Conservation (phyloP, 1,140 invertebrate genomes). For the Tyrophagus putrescentiae region DNA sequence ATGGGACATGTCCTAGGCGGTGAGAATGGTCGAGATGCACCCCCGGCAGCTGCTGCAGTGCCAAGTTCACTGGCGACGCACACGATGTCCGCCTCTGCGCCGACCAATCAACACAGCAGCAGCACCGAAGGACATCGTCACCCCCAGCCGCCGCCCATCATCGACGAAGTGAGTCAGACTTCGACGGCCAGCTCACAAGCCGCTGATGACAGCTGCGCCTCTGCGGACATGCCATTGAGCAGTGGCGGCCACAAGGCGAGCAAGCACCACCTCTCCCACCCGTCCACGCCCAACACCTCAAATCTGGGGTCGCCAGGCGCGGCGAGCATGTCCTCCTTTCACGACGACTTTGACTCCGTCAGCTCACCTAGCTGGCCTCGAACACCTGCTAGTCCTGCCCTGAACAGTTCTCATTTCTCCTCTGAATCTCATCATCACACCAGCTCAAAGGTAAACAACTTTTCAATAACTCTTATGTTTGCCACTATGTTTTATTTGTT, state of each 20-base stretch:
- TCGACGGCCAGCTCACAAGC: conserved; percentile 28
- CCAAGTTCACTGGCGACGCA: conserved; percentile 3
- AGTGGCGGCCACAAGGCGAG: not conserved
- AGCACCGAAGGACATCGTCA: conserved; percentile 27
- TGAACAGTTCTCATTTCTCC: not conserved
- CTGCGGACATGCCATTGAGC: conserved; percentile 1
- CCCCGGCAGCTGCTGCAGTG: not conserved
- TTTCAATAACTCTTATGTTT: not conserved
- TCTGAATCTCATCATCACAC: conserved; percentile 29
- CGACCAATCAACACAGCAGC: conserved; percentile 32
- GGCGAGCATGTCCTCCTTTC: conserved; percentile 53
- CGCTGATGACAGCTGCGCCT: conserved; percentile 25
- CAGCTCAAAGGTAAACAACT: conserved; percentile 12
- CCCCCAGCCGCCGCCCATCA: conserved; percentile 26
- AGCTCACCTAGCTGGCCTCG: conserved; percentile 56
- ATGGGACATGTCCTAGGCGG: conserved; percentile 20
- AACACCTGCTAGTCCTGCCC: conserved; percentile 71
- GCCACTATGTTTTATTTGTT: conserved; percentile 10
- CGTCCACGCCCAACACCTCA: conserved; percentile 47
- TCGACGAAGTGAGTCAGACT: conserved; percentile 29
- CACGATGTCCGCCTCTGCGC: conserved; percentile 29
- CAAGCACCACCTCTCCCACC: conserved; percentile 37
- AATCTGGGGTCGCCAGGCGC: conserved; percentile 58
- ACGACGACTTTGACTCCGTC: conserved; percentile 76
- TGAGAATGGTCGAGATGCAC: conserved; percentile 17